Evolutionary conservation across 1,140 invertebrate species (phyloP).

Genomic region (Dendrolimus punctatus): DNA sequence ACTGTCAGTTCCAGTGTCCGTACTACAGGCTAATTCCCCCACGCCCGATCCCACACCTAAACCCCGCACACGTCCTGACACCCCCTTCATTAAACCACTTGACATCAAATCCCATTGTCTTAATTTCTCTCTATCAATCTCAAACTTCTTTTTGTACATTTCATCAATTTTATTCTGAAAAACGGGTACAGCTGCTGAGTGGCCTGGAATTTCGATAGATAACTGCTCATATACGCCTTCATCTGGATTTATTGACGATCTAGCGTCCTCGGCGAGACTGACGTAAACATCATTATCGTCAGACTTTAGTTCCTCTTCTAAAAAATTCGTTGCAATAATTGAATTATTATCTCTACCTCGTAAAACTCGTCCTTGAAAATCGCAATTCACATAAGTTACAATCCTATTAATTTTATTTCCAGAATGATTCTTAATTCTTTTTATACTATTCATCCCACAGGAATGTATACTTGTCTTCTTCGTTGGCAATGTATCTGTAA

Average conservation of each 20-base stretch:
- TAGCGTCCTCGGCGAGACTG: constrained; percentile 63
- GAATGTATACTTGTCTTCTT: constrained; percentile 35
- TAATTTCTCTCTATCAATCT: constrained; percentile 87
- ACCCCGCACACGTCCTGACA: constrained; percentile 59
- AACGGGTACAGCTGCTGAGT: constrained; percentile 4
- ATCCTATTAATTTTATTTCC: constrained; percentile 73
- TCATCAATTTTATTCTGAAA: constrained; percentile 1
- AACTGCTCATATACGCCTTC: constrained; percentile 70
- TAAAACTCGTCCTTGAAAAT: constrained; percentile 62
- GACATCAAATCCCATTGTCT: constrained; percentile 91
- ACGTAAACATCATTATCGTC: constrained; percentile 75
- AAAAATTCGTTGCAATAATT: constrained; percentile 20
- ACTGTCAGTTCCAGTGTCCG: constrained; percentile 52
- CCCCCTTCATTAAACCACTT: constrained; percentile 76
- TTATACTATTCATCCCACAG: constrained; percentile 58
- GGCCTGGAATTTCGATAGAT: constrained; percentile 31
- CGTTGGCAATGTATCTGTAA: constrained; percentile 32
- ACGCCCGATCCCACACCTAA: constrained; percentile 58
- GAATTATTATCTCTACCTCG: constrained; percentile 24
- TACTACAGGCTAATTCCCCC: constrained; percentile 52
- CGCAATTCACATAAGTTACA: constrained; percentile 84
- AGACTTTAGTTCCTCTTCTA: constrained; percentile 35
- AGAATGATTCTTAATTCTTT: constrained; percentile 43
- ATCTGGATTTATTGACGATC: constrained; percentile 30
- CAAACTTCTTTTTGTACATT: constrained; percentile 57